phyloP scores from a whole-genome alignment of 2,113 vertebrate genomes.

The Cryptoleucopteryx plumbea region DNA sequence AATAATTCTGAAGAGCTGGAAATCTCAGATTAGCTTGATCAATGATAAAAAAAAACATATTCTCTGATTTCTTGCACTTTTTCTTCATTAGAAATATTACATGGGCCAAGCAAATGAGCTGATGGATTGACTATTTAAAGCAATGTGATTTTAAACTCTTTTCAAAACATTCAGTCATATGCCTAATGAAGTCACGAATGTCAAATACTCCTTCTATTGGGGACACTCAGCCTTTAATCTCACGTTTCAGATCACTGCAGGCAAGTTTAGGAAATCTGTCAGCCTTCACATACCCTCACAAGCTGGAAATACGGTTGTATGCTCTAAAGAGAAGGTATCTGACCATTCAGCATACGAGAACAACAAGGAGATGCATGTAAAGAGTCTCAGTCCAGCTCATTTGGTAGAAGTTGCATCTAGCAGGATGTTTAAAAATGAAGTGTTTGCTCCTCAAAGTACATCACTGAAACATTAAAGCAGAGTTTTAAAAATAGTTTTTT shows the following conservation, averaged over 20 bases:
- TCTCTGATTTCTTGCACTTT: background rate
- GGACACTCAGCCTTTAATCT: background rate
- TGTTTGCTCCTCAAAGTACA: slow-evolving; percentile 46
- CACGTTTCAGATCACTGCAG: background rate
- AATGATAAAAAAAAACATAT: background rate
- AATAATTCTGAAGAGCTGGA: background rate
- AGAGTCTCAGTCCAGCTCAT: background rate
- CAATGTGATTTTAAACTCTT: background rate
- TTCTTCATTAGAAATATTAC: background rate
- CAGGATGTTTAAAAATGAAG: slow-evolving; percentile 50
- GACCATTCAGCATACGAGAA: background rate
- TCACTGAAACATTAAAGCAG: slow-evolving; percentile 30
- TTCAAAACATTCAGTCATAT: background rate
- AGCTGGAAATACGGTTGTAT: rapidly evolving
- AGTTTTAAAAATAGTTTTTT: slow-evolving; percentile 28
- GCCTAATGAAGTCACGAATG: background rate
- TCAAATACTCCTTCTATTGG: background rate
- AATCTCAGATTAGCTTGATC: background rate
- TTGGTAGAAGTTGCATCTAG: background rate
- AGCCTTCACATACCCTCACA: background rate
- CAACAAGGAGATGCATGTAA: rapidly evolving
- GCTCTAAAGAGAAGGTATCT: background rate
- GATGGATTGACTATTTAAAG: background rate
- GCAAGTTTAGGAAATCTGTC: background rate
- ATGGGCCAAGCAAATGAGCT: background rate